Evolutionary conservation across 1,140 invertebrate genomes (phyloP), one percentile per base, ranked within the genome.

Genomic region (Caenorhabditis briggsae): DNA sequence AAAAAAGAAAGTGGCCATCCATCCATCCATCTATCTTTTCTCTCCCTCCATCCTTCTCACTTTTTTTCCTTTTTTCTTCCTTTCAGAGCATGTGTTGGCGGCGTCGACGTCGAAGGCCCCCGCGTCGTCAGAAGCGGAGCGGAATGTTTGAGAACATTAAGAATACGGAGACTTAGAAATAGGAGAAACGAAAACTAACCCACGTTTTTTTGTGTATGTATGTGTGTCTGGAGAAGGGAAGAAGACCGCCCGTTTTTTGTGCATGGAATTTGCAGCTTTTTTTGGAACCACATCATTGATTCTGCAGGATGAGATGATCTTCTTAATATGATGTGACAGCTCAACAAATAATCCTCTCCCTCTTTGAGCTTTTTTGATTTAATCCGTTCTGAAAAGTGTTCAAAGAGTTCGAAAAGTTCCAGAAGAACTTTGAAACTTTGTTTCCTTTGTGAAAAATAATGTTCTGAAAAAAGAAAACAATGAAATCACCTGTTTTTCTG

Each of bases 161-260:
- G 41, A 53, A 78, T 33, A 12, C n/a, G 12, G 70, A 78, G 70
- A 78, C 70, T 78, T 50, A 78, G 70, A 78, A 78, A 78, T 78
- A 78, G 53, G 70, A 78, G 70, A 78, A 78, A 50, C 70, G 70
- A 78, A 78, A 78, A 78, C 70, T 78, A 78, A 78, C 70, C 70
- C 70, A 78, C 70, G 70, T 78, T 78, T 78, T 74, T 78, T n/a
- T 70, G 65, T 70, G 43, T 48, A n/a, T 70, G 18, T 70, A n/a
- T 70, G 65, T 53, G 46, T 78, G 70, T 50, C 7, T 78, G 46
- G 14, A n/a, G 11, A 64, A 41, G 43, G 46, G 11, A 64, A 41
- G 23, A 70, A 78, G 46, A 78, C 70, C 70, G 70, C 70, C 70
- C 70, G 70, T 78, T 70, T 70, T 48, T 50, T 78, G 53, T 78